Conservation (phyloP, 2,113 vertebrate genomes). For the Onychostruthus taczanowskii region DNA sequence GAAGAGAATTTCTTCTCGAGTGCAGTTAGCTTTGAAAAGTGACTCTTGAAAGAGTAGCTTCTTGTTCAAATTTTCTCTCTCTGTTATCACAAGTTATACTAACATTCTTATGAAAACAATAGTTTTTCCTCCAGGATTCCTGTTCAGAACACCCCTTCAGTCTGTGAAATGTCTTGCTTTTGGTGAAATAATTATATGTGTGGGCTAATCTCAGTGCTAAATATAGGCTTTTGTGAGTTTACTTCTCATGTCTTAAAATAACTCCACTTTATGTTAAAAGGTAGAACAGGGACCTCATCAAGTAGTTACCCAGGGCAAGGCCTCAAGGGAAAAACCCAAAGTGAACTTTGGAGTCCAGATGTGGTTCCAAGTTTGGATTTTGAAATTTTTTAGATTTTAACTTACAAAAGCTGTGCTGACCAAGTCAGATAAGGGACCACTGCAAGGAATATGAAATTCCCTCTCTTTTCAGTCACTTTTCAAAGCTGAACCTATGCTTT, state of each 20-base stretch:
- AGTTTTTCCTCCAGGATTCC: neutral
- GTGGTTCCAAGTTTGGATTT: neutral
- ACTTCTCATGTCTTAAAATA: neutral
- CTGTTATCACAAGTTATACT: neutral
- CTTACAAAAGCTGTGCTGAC: neutral
- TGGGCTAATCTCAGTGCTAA: neutral
- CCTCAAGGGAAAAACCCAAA: neutral
- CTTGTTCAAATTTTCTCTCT: neutral
- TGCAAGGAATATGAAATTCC: neutral
- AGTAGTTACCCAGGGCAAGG: neutral
- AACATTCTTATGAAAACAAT: neutral
- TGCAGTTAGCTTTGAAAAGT: neutral
- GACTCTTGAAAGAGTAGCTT: neutral
- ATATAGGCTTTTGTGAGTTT: neutral
- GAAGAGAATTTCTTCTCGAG: neutral
- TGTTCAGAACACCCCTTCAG: neutral
- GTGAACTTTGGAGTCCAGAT: neutral
- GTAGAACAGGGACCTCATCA: neutral
- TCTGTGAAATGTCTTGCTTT: neutral
- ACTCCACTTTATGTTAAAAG: neutral
- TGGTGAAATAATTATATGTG: neutral
- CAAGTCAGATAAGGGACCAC: neutral
- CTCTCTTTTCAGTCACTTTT: neutral
- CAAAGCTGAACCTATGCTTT: neutral
- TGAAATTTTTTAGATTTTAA: neutral